These are phyloP conservation scores for Corynorhinus townsendii DNA, from an alignment of 2,113 vertebrate species.

Conservation along the genomic window DNA sequence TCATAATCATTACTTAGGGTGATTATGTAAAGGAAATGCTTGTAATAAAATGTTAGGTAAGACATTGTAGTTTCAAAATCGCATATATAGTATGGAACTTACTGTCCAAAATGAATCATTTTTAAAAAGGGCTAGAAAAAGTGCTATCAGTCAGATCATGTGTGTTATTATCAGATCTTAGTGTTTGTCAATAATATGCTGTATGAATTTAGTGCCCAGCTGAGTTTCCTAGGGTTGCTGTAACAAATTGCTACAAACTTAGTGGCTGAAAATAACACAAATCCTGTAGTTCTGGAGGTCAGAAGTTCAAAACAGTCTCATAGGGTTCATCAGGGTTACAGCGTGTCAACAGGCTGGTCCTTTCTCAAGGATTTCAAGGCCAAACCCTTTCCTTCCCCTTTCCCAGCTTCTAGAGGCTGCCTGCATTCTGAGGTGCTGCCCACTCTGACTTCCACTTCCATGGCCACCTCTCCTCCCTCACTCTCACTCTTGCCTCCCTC, in stretches of 20 bases:
- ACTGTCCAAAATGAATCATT: neutral
- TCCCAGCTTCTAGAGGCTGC: neutral
- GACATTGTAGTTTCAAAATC: neutral
- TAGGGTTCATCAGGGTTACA: too few relatives aligned
- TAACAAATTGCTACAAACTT: neutral
- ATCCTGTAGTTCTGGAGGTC: neutral
- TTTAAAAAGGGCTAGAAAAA: neutral
- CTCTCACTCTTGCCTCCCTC: neutral
- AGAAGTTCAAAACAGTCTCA: neutral
- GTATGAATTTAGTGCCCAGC: neutral
- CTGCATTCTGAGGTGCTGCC: too few relatives aligned
- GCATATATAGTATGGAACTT: neutral
- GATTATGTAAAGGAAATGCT: neutral
- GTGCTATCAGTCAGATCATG: neutral
- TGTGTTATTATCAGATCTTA: neutral
- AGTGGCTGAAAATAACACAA: neutral
- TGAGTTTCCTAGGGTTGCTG: neutral
- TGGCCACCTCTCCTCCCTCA: too few relatives aligned
- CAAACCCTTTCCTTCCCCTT: neutral
- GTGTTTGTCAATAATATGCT: neutral
- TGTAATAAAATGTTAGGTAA: neutral
- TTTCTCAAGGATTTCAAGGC: too few relatives aligned
- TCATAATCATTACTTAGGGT: neutral
- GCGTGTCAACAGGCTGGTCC: neutral
- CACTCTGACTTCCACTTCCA: neutral